Percentiles rank a stretch among this genome's conserved stretches.
These are phyloP conservation scores for Daphoenositta chrysoptera DNA, from an alignment of 2,113 vertebrate genomes.

Conservation along the genomic window DNA sequence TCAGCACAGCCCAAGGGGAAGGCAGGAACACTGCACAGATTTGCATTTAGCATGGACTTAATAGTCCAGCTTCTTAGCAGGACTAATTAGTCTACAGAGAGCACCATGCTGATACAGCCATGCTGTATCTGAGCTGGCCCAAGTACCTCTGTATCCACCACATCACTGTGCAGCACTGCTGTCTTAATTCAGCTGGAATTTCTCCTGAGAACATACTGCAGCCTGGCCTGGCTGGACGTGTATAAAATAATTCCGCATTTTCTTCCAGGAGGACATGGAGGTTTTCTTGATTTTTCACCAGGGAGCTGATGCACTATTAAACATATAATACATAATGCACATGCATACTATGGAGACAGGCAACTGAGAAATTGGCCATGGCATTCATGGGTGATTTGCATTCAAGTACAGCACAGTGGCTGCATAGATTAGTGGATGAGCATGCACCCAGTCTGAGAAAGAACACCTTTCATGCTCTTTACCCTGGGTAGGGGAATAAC, in stretches of 20 bases:
- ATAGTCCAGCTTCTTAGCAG: neutral
- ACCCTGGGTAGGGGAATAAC: neutral
- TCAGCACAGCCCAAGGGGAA: neutral
- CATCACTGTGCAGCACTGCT: neutral
- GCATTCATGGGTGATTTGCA: conserved; percentile 49
- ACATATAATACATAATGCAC: conserved; percentile 11
- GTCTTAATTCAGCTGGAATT: neutral
- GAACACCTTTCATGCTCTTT: conserved; percentile 29
- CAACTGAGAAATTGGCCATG: neutral
- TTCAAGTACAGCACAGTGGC: conserved; percentile 19
- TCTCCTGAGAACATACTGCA: neutral
- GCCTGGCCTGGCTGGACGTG: neutral
- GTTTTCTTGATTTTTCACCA: conserved; percentile 2
- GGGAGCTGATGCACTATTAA: conserved; percentile 34
- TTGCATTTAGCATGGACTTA: neutral
- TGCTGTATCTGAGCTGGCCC: neutral
- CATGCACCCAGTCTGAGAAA: neutral
- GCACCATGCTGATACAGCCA: neutral
- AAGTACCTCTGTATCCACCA: neutral
- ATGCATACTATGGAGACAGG: neutral
- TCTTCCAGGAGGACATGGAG: neutral
- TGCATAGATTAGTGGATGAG: neutral
- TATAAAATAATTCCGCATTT: conserved; percentile 2
- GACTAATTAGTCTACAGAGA: conserved; percentile 33
- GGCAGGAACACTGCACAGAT: neutral